Percentiles rank a stretch among this genome's conserved stretches.
Evolutionary conservation across 2,888 invertebrate species (phyloP).

Genomic region (Leptogaster cylindrica): DNA sequence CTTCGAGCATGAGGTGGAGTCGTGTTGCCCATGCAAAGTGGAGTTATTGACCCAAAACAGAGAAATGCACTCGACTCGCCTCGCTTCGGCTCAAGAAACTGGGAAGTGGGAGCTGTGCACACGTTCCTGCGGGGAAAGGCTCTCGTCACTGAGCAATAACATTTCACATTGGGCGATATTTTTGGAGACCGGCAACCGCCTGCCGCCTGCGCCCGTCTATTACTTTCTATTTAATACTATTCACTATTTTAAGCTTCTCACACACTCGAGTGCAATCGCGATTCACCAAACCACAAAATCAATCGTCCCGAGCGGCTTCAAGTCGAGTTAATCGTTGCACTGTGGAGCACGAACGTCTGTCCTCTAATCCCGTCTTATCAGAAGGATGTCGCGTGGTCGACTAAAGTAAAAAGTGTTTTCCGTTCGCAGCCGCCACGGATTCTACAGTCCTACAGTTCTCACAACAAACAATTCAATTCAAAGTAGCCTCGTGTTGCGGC

Average conservation of each 20-base stretch:
- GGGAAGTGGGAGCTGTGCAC: neutral
- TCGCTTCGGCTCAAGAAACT: neutral
- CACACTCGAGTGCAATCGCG: neutral
- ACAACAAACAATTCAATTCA: slow-evolving; percentile 18
- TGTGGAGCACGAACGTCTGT: slow-evolving; percentile 8
- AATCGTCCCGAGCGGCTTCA: neutral
- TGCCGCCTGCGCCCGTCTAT: neutral
- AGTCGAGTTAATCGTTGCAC: slow-evolving; percentile 5
- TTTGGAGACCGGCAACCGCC: slow-evolving; percentile 2
- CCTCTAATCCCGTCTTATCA: slow-evolving; percentile 48
- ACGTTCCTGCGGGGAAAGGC: neutral
- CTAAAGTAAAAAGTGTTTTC: slow-evolving; percentile 49
- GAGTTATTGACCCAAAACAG: slow-evolving; percentile 32
- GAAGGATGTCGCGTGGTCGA: slow-evolving; percentile 52
- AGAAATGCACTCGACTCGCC: slow-evolving; percentile 11
- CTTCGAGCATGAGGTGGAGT: too few species aligned
- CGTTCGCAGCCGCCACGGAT: neutral
- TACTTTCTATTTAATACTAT: slow-evolving; percentile 3
- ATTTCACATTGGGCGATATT: slow-evolving; percentile 3
- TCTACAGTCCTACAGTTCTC: neutral
- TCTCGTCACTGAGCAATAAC: slow-evolving; percentile 17
- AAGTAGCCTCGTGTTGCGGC: slow-evolving; percentile 1
- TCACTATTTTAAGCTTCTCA: neutral
- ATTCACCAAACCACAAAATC: neutral
- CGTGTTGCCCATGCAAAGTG: neutral